These are phyloP conservation scores for Drosophila novamexicana DNA, from an alignment of 1,140 invertebrate species.

Conservation along the genomic window DNA sequence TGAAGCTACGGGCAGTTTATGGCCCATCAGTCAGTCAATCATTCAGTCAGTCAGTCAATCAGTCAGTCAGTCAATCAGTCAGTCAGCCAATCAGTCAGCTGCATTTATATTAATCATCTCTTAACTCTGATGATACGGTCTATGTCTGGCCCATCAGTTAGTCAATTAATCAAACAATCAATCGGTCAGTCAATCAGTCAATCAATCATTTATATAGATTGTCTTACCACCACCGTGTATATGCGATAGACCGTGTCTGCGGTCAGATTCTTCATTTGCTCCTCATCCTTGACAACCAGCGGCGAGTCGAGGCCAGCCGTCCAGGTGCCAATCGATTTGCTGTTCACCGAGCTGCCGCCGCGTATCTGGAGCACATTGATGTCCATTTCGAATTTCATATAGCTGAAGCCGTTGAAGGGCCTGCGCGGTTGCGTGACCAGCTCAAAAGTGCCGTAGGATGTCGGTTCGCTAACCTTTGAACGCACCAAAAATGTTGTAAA, in stretches of 20 bases:
- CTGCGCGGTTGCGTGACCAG: conserved; percentile 83
- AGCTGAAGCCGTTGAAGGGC: conserved; percentile 88
- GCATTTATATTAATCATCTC: too few species aligned
- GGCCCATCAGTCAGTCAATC: not conserved
- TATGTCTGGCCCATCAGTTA: not conserved
- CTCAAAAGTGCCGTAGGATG: conserved; percentile 88
- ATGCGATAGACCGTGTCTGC: conserved; percentile 92
- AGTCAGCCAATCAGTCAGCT: too few species aligned
- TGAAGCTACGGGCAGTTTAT: not conserved
- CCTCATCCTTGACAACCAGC: conserved; percentile 87
- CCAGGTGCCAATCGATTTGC: conserved; percentile 88
- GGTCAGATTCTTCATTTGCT: conserved; percentile 89
- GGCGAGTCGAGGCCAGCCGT: conserved; percentile 88
- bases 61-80: too few species aligned
- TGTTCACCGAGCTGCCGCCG: conserved; percentile 88
- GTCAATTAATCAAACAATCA: not conserved
- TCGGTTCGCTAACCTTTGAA: conserved; percentile 86
- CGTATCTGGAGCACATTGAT: conserved; percentile 88
- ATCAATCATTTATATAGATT: not conserved
- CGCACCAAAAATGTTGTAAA: conserved; percentile 24
- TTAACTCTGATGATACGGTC: too few species aligned
- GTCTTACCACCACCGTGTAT: conserved; percentile 89
- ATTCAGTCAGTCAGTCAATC: too few species aligned
- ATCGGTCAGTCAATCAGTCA: not conserved
- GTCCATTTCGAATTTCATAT: conserved; percentile 90